These are phyloP conservation scores for Lytechinus variegatus DNA, from an alignment of 35 echinoderm and acorn worm species.

Conservation along the genomic window DNA sequence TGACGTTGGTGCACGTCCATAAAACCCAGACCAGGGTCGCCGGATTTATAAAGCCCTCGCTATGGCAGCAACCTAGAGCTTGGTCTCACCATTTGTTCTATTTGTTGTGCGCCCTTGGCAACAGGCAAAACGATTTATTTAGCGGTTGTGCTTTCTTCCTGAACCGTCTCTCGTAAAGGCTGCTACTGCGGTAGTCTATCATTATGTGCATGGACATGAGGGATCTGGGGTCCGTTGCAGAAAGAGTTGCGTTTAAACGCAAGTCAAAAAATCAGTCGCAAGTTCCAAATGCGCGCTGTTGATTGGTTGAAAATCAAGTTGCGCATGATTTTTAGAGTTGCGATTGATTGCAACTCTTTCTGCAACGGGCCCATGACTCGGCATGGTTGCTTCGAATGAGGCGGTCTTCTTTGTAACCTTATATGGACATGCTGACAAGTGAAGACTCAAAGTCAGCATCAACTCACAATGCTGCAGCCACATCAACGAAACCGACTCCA, in stretches of 20 bases:
- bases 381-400: background rate
- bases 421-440: background rate
- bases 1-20: conserved; percentile 16
- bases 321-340: too few relatives aligned
- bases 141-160: background rate
- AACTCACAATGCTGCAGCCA: too few relatives aligned
- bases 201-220: background rate
- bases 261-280: too few relatives aligned
- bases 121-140: background rate
- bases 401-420: background rate
- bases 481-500: too few relatives aligned
- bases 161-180: background rate
- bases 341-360: too few relatives aligned
- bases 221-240: too few relatives aligned
- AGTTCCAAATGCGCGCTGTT: too few relatives aligned
- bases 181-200: background rate
- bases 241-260: too few relatives aligned
- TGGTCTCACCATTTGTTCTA: background rate
- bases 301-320: too few relatives aligned
- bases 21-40: background rate
- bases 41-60: background rate
- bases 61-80: background rate
- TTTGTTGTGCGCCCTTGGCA: conserved; percentile 9
- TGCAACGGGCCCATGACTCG: too few relatives aligned
- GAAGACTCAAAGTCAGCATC: background rate